Base-by-base conservation (phyloP, 2,797 vertebrate species). In the Myiotriccus ornatus region DNA sequence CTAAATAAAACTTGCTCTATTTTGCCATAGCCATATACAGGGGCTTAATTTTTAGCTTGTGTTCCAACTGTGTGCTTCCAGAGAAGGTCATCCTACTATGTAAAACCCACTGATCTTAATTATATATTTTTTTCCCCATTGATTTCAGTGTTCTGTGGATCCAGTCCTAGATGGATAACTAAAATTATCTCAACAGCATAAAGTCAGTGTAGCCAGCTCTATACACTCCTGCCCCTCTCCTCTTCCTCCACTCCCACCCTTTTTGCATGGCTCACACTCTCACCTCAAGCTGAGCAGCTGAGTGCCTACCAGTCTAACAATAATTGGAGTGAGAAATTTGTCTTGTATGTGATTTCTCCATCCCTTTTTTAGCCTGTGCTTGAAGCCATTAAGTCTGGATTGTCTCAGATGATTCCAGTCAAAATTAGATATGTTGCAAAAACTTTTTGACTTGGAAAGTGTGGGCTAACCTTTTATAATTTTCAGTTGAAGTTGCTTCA, bases 161-260 rank as follows among this genome's bases (percentile, higher is more conserved):
- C 73, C 93, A 79, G 65, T 62, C 85, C 69, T 94, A 91, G 49
- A 90, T 2, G 85, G 56, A 69, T 93, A 94, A 91, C 43, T 86
- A 77, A 69, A 84, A 69, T 94, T 93, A 62, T 79, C 62, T 52
- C 95, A 84, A 34, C 77, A 84, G 55, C 32, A 56, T 52, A 71
- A 95, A 96, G 95, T 95, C 73, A 93, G 94, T 91, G 73, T 85
- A 84, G 76, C n/a, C 71, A 89, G 35, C 41, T 94, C 43, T 70
- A 1, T 76, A 20, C 6, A 44, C 9, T 22, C 30, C 7, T 89
- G 59, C 19, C n/a, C 50, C 35, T 75, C 50, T 86, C 9, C 22
- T 93, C 37, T 62, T 34, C 14, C 27, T 55, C 21, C n/a, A 27
- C 39, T 84, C 34, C 15, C 15, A 21, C 47, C 46, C n/a, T 50